Evolutionary conservation across 2,797 vertebrate genomes (phyloP).

Genomic region (Taenioides sp.): DNA sequence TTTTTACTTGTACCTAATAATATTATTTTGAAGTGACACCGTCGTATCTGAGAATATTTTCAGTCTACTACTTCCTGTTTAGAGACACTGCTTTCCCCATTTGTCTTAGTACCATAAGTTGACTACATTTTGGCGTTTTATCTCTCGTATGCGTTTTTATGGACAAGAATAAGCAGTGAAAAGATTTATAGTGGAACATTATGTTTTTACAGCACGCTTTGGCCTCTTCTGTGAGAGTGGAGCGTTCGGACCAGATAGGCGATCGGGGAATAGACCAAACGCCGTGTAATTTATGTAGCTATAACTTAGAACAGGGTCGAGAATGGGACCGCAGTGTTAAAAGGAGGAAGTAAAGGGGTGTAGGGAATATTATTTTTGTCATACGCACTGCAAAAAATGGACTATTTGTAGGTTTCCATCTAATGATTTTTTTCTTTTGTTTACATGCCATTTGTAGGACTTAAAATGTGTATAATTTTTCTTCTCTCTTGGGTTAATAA

Average conservation of each 20-base stretch:
- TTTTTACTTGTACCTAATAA: too few relatives aligned
- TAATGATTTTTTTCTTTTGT: too few relatives aligned
- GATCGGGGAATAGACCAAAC: constrained; percentile 45
- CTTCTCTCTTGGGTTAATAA: too few relatives aligned
- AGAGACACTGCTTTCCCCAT: neutral
- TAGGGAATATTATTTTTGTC: neutral
- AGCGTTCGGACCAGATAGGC: constrained; percentile 48
- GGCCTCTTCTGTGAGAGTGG: constrained; percentile 42
- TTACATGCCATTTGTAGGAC: too few relatives aligned
- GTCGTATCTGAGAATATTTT: neutral
- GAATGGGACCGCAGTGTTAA: constrained; percentile 13
- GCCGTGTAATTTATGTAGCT: constrained; percentile 65
- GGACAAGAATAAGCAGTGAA: constrained; percentile 44
- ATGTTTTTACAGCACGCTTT: constrained; percentile 59
- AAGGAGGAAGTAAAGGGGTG: constrained; percentile 8
- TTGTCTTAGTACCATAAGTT: constrained; percentile 13
- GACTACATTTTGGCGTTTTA: constrained; percentile 27
- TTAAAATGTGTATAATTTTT: too few relatives aligned
- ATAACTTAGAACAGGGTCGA: constrained; percentile 53
- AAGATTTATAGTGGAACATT: constrained; percentile 61
- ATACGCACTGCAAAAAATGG: neutral
- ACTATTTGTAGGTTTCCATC: too few relatives aligned
- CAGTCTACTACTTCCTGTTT: neutral
- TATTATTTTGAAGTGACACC: neutral
- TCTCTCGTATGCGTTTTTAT: constrained; percentile 40